Percentiles rank a stretch among this genome's conserved stretches.
Conservation (phyloP, 2,113 vertebrate species). For the Carollia perspicillata region DNA sequence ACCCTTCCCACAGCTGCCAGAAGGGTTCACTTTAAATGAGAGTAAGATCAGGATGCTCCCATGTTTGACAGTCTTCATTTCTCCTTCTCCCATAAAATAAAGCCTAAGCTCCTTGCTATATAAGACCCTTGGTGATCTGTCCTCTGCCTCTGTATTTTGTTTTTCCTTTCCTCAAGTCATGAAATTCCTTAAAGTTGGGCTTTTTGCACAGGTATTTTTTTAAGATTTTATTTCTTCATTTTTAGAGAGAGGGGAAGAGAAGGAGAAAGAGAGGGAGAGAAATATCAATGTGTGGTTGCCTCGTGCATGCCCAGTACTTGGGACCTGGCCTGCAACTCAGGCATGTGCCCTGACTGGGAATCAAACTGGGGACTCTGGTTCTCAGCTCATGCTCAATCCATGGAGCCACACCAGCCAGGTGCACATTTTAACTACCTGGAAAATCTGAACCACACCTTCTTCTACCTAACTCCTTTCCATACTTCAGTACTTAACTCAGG, state of each 20-base stretch:
- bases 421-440: neutral
- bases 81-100: neutral
- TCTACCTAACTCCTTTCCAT: neutral
- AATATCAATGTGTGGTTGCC: too few species aligned
- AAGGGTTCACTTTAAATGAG: constrained; percentile 6
- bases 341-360: too few species aligned
- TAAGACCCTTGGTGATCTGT: neutral
- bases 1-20: neutral
- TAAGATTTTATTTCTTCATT: too few species aligned
- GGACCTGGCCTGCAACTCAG: too few species aligned
- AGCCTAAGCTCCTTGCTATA: neutral
- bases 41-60: neutral
- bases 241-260: too few species aligned
- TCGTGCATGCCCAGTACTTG: too few species aligned
- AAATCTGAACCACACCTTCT: constrained; percentile 4
- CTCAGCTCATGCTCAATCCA: too few species aligned
- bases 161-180: neutral
- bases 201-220: neutral
- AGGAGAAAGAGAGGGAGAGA: too few species aligned
- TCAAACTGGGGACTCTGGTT: too few species aligned
- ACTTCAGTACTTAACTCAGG: neutral
- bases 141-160: neutral
- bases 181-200: neutral
- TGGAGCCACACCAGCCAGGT: too few species aligned
- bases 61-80: neutral